Conservation (phyloP, 2,797 vertebrate species). For the Coracias cyanogaster region DNA sequence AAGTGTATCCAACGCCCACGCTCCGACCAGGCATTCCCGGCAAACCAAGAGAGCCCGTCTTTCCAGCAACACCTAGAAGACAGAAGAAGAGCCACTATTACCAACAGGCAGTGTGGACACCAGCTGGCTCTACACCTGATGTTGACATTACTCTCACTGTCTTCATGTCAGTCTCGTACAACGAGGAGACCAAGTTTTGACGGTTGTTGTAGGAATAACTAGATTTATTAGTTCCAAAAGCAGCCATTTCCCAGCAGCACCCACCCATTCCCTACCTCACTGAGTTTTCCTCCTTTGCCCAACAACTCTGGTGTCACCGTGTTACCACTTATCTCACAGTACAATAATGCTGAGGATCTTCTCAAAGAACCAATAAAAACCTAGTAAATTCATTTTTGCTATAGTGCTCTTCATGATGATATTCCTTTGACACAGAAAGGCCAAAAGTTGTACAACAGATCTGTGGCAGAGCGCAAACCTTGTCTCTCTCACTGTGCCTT, state of each 20-base stretch:
- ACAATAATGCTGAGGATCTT: background rate
- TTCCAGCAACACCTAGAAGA: conserved; percentile 83
- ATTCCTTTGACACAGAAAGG: background rate
- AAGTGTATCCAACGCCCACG: conserved; percentile 87
- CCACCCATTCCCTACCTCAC: background rate
- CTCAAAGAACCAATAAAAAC: background rate
- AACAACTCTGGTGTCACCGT: background rate
- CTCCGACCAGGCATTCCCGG: conserved; percentile 84
- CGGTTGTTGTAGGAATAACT: background rate
- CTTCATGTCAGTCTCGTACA: background rate
- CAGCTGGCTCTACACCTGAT: background rate
- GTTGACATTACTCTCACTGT: background rate
- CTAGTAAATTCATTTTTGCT: background rate
- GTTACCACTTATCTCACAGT: background rate
- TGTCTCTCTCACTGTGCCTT: background rate
- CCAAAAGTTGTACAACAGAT: background rate
- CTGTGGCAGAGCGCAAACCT: background rate
- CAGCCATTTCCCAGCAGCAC: background rate
- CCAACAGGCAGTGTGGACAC: fast-evolving
- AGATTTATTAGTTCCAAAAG: background rate
- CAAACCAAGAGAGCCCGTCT: conserved; percentile 79
- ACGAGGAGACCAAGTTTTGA: background rate
- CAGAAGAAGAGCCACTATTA: background rate
- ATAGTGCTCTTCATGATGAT: background rate
- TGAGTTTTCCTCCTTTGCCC: background rate